These are phyloP conservation scores for Pedionomus torquatus DNA, from an alignment of 2,113 vertebrate species.

Conservation along the genomic window DNA sequence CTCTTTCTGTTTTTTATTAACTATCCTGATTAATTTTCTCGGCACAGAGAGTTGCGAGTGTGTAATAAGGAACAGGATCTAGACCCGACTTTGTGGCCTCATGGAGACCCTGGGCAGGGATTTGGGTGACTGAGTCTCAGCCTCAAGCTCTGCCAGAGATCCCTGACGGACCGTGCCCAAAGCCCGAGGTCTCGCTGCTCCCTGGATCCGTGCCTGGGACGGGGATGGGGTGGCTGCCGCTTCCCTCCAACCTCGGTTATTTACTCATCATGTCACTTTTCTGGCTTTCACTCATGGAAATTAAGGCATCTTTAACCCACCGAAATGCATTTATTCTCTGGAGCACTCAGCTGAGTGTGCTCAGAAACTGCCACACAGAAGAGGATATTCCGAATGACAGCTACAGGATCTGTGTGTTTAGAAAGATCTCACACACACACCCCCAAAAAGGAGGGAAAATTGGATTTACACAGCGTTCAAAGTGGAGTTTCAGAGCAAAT, in stretches of 20 bases:
- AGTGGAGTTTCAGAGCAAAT: background rate
- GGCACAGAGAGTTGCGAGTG: background rate
- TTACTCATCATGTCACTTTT: rapidly evolving
- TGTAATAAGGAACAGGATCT: too few species aligned
- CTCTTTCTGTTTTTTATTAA: background rate
- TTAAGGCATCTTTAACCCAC: background rate
- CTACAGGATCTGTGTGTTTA: background rate
- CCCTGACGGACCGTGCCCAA: background rate
- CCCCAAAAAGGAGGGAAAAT: rapidly evolving
- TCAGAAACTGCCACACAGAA: background rate
- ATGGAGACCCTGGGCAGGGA: rapidly evolving
- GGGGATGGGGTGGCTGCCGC: background rate
- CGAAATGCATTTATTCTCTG: background rate
- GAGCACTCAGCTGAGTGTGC: rapidly evolving
- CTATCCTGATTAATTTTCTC: background rate
- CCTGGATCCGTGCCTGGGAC: rapidly evolving
- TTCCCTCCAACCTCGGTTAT: background rate
- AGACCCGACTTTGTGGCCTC: too few species aligned
- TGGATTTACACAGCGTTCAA: background rate
- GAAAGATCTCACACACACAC: background rate
- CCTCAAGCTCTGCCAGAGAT: background rate
- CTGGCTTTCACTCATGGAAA: background rate
- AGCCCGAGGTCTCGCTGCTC: rapidly evolving
- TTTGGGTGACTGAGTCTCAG: background rate
- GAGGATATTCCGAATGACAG: background rate